Percentiles rank a stretch among this genome's conserved stretches.
Conservation (phyloP, 2,888 invertebrate genomes). For the Euphydryas editha region DNA sequence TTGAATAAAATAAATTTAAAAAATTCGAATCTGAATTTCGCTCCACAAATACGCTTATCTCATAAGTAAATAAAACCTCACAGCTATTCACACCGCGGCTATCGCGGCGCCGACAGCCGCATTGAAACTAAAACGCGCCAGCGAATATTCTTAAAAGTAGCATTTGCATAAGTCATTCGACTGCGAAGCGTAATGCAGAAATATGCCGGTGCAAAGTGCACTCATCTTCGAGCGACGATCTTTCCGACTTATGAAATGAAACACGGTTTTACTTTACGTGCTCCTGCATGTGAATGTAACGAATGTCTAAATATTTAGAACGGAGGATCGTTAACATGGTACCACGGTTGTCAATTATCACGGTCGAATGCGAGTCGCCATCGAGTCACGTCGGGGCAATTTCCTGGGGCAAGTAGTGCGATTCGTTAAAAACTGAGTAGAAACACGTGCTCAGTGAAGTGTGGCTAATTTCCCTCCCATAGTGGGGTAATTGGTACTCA, state of each 20-base stretch:
- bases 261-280: conserved; percentile 3
- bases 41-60: conserved; percentile 24
- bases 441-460: conserved; percentile 17
- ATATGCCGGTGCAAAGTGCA: conserved; percentile 11
- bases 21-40: conserved; percentile 9
- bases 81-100: conserved; percentile 18
- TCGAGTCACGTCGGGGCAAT: conserved; percentile 25
- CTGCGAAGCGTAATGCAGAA: conserved; percentile 12
- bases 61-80: conserved; percentile 19
- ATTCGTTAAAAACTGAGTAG: conserved; percentile 22
- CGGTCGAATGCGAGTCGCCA: conserved; percentile 24
- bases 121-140: conserved; percentile 26
- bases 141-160: conserved; percentile 28
- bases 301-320: conserved; percentile 27
- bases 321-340: conserved; percentile 22
- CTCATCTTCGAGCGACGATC: conserved; percentile 4
- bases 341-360: conserved; percentile 22
- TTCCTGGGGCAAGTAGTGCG: conserved; percentile 19
- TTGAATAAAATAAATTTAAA: conserved; percentile 17
- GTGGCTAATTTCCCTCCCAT: neutral
- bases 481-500: conserved; percentile 12
- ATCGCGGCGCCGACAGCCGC: conserved; percentile 24
- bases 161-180: conserved; percentile 34
- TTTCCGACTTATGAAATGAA: neutral
- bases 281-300: neutral